Conservation (phyloP, 35 echinoderm and acorn worm species). For the Ophiothrix spiculata region DNA sequence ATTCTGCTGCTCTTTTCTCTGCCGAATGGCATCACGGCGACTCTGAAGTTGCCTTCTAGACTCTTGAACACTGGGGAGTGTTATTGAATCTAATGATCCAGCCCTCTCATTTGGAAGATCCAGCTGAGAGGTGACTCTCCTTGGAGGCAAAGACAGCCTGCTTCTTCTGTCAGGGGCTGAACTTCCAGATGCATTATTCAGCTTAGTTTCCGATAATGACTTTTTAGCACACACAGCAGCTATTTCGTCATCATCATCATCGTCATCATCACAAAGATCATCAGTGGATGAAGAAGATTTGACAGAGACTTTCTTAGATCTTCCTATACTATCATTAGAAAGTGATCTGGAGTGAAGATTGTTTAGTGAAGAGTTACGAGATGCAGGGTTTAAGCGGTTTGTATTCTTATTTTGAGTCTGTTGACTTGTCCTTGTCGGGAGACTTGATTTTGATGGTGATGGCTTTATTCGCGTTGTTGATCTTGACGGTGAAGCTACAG, state of each 20-base stretch:
- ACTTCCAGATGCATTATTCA: neutral
- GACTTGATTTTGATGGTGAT: neutral
- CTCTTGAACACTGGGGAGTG: constrained; percentile 58
- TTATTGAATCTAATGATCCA: constrained; percentile 4
- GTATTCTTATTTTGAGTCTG: neutral
- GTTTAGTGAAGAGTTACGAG: neutral
- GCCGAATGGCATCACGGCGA: constrained; percentile 46
- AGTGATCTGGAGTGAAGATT: constrained; percentile 6
- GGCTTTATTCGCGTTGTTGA: neutral
- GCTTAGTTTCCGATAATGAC: constrained; percentile 9
- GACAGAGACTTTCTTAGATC: neutral
- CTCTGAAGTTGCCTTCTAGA: constrained; percentile 41
- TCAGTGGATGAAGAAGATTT: constrained; percentile 3
- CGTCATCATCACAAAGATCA: constrained; percentile 8
- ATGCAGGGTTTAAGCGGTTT: neutral
- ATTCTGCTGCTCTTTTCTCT: constrained; percentile 36
- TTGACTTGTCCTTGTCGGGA: neutral
- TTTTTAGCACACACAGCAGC: constrained; percentile 30
- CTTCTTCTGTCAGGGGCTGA: neutral
- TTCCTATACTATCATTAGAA: constrained; percentile 17
- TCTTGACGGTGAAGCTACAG: neutral
- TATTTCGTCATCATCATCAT: constrained; percentile 75
- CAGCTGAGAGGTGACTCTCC: neutral
- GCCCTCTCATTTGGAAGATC: neutral
- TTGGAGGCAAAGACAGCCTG: neutral